Percentiles rank a stretch among this genome's conserved stretches.
phyloP scores from a whole-genome alignment of 2,888 invertebrate species.

The Eristalis intricaria region DNA sequence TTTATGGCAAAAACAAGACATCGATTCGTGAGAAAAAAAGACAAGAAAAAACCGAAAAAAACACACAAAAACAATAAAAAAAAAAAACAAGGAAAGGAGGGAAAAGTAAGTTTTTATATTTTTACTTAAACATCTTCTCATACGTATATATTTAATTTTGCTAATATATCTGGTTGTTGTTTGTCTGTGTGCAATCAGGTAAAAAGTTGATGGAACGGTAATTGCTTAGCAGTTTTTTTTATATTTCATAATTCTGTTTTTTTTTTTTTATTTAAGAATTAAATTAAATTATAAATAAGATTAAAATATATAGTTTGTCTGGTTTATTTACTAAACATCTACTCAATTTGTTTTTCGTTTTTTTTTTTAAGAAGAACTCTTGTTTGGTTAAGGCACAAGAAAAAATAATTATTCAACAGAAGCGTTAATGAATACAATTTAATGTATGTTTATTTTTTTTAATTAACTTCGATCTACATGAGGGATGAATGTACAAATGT shows the following conservation, averaged over 20 bases:
- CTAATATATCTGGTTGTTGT: slow-evolving; percentile 74
- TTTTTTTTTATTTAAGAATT: slow-evolving; percentile 51
- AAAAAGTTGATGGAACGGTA: slow-evolving; percentile 70
- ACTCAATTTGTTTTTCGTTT: background rate
- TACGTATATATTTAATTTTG: slow-evolving; percentile 71
- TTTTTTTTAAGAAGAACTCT: slow-evolving; percentile 26
- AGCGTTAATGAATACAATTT: slow-evolving; percentile 44
- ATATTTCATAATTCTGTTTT: slow-evolving; percentile 50
- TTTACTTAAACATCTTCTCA: slow-evolving; percentile 46
- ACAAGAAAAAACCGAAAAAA: background rate
- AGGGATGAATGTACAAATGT: slow-evolving; percentile 32
- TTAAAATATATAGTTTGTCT: slow-evolving; percentile 29
- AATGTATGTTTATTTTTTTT: slow-evolving; percentile 6
- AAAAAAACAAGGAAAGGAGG: background rate
- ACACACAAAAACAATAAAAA: background rate
- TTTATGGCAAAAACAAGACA: background rate
- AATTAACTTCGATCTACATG: background rate
- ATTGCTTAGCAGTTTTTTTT: slow-evolving; percentile 54
- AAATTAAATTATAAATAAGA: slow-evolving; percentile 45
- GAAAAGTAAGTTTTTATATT: slow-evolving; percentile 33
- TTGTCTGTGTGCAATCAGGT: slow-evolving; percentile 76
- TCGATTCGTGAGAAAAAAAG: background rate
- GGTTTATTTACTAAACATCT: slow-evolving; percentile 37
- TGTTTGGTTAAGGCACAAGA: slow-evolving; percentile 30
- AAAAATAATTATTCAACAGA: background rate